These are phyloP conservation scores for Tachina fera DNA, from an alignment of 2,888 invertebrate species.

Conservation along the genomic window DNA sequence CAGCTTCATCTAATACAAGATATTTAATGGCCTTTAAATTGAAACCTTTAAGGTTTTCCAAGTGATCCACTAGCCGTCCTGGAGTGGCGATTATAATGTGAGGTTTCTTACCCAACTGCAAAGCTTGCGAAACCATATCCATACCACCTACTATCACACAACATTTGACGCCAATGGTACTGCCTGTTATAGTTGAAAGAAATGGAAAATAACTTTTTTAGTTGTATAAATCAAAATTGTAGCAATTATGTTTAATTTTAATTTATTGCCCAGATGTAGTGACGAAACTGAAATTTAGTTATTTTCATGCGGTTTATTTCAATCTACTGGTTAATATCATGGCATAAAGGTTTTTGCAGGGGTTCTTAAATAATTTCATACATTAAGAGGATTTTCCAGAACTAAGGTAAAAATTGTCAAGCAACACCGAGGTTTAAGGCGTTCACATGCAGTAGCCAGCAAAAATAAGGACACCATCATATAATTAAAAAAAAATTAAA, in stretches of 20 bases:
- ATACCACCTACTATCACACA: constrained; percentile 99
- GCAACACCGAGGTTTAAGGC: no score
- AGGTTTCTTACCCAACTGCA: constrained; percentile 96
- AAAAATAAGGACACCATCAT: no score
- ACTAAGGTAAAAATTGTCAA: neutral
- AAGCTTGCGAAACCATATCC: constrained; percentile 98
- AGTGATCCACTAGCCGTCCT: constrained; percentile 96
- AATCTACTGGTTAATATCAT: constrained; percentile 56
- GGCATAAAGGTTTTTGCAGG: neutral
- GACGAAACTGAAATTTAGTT: constrained; percentile 38
- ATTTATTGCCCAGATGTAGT: constrained; percentile 45
- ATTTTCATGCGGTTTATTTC: constrained; percentile 54
- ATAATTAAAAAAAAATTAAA: no score
- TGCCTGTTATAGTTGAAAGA: constrained; percentile 84
- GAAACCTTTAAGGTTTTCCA: constrained; percentile 99
- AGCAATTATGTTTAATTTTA: neutral
- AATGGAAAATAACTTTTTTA: constrained; percentile 10
- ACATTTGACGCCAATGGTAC: constrained; percentile 96
- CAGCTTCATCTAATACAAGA: constrained; percentile 99
- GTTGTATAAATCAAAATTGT: neutral
- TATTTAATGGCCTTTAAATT: constrained; percentile 94
- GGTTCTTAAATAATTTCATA: neutral
- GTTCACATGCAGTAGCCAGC: no score
- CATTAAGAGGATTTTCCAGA: neutral
- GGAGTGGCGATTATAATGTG: constrained; percentile 99